Evolutionary conservation across 2,113 vertebrate species (phyloP).

Genomic region (Oriolus oriolus): DNA sequence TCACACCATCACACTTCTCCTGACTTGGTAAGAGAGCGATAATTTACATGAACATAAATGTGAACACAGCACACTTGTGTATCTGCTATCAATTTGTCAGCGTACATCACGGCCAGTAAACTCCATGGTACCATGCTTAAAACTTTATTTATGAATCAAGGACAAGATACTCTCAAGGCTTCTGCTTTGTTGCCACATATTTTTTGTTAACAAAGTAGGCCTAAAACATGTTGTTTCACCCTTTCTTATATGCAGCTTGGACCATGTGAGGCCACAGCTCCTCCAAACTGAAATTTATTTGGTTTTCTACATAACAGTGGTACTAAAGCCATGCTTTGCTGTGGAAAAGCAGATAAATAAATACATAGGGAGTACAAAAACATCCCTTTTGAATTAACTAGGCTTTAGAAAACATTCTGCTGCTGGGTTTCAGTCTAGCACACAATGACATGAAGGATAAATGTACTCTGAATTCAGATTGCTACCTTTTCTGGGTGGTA

Average conservation of each 20-base stretch:
- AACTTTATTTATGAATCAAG: neutral
- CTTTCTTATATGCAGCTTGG: neutral
- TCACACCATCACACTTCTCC: neutral
- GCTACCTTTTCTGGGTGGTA: neutral
- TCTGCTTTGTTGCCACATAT: neutral
- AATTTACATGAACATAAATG: neutral
- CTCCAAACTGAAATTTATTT: neutral
- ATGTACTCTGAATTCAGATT: neutral
- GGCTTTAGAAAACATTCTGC: neutral
- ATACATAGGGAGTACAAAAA: neutral
- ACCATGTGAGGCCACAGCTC: neutral
- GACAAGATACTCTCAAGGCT: neutral
- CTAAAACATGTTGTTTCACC: neutral
- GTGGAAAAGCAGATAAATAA: neutral
- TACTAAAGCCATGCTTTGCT: neutral
- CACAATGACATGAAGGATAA: neutral
- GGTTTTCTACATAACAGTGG: neutral
- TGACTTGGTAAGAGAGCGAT: neutral
- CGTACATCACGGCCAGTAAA: fast-evolving
- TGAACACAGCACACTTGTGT: neutral
- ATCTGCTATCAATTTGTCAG: neutral
- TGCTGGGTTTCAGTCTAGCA: neutral
- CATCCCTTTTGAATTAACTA: neutral
- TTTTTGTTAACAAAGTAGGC: neutral
- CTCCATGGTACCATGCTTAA: neutral